Base-by-base conservation (phyloP, 1,140 invertebrate species). In the Drosophila watanabei region DNA sequence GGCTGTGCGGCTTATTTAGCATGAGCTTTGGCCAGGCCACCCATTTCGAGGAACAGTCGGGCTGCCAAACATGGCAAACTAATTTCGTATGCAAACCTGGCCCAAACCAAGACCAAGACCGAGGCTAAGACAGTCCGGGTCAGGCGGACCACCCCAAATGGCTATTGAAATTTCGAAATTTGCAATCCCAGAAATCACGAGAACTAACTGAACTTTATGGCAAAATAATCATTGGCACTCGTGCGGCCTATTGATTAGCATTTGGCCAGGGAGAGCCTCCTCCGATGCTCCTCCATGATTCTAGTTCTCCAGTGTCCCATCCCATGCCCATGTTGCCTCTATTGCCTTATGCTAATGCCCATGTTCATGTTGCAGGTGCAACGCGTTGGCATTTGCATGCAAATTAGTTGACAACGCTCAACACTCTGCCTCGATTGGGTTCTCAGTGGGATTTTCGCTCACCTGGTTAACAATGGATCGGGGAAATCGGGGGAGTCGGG, bases 171-270 rank as follows among this genome's bases (percentile, higher is more conserved):
- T 85, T 88, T 73, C 54, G 63, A 49, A 79, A 79, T 63, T 61
- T 52, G 60, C 73, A 78, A 57, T 62, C 30, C 49, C 58, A 77
- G 58, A 61, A 69, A 70, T 83, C 84, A 60, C 77, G 75, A 75
- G 72, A 80, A 59, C 85, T 88, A 88, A 90, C 82, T 81, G 78
- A 90, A 81, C 89, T 90, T 85, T 90, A 89, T 90, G 81, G 85
- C 85, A 81, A 89, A 89, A 89, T 89, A 89, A 89, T 89, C 86
- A 89, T 88, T 88, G 85, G 85, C 85, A 88, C 85, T 72, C 69
- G 82, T 88, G 86, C 80, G 85, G 85, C 85, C 86, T 89, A 90
- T 89, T 89, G 85, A 89, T 90, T 89, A 90, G 85, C 85, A 88
- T 90, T 87, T 59, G 80, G 57, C 41, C 30, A 60, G 16, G 1